Base-by-base conservation (phyloP, 2,797 vertebrate species). In the Sitta carolinensis region DNA sequence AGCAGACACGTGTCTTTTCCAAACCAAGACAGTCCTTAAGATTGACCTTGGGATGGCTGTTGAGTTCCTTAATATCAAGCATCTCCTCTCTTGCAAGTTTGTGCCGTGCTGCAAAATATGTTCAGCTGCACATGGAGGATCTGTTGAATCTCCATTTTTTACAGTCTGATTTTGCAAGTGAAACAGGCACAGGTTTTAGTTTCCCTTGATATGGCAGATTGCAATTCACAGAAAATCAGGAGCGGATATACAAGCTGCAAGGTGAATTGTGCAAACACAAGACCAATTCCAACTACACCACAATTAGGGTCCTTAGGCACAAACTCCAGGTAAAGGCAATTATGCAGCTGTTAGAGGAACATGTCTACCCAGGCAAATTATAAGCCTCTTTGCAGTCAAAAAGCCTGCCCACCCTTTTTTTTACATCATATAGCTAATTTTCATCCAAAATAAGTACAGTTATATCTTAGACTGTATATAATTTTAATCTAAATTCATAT, bases 161-260 rank as follows among this genome's bases (percentile, higher is more conserved):
- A 67, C 43, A 45, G 19, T 21, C 16, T 29, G 16, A 18, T 80
- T 67, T 81, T 86, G 26, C 52, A 77, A 55, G 14, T 10, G 45
- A 90, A 92, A 74, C 17, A 59, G 59, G 48, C 30, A 40, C 8
- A 63, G 29, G 10, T 55, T 90, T 86, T 86, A 52, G 73, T 94
- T 89, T 90, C 38, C 62, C 18, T 80, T 67, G 5, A 32, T 81
- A n/a, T 13, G 50, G 6, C 29, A 59, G 50, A 22, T 11, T 63
- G 26, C 58, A 88, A 70, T 42, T 92, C 89, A 90, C 38, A 81
- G 57, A 40, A 86, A 55, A 32, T 55, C 36, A 66, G 47, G 19
- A 85, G 47, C 10, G 64, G 19, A 43, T 84, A 38, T 15, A 83
- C 32, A 58, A 62, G 30, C 38, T 66, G n/a, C 21, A 58, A 75